Evolutionary conservation across 2,113 vertebrate genomes (phyloP).

Genomic region (Phrynosoma platyrhinos): DNA sequence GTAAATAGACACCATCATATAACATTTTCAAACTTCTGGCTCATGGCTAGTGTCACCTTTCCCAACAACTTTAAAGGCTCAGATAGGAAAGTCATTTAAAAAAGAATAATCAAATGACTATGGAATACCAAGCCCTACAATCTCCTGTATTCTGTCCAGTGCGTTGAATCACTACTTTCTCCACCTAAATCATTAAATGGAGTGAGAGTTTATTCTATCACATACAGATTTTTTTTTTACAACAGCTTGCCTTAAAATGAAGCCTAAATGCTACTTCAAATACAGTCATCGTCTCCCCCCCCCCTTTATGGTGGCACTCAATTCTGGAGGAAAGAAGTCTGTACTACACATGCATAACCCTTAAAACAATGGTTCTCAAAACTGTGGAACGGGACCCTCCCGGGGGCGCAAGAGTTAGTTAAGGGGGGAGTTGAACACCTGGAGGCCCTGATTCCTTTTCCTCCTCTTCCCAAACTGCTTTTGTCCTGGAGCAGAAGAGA

Average conservation of each 20-base stretch:
- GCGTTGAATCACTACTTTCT: neutral
- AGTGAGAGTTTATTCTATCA: neutral
- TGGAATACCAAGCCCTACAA: neutral
- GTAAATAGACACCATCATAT: neutral
- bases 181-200: neutral
- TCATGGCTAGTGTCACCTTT: neutral
- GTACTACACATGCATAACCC: too few relatives aligned
- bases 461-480: too few relatives aligned
- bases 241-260: neutral
- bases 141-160: neutral
- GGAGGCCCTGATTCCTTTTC: too few relatives aligned
- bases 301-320: neutral
- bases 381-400: too few relatives aligned
- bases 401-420: too few relatives aligned
- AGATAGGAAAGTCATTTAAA: neutral
- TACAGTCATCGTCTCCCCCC: neutral
- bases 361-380: too few relatives aligned
- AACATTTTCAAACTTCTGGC: neutral
- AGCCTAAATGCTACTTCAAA: neutral
- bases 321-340: neutral
- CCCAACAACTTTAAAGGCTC: neutral
- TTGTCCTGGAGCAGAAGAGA: too few relatives aligned
- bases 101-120: neutral
- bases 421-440: too few relatives aligned
- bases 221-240: neutral